Percentiles rank a stretch among this genome's conserved stretches.
Evolutionary conservation across 2,797 vertebrate species (phyloP).

Genomic region (Bradypus variegatus): DNA sequence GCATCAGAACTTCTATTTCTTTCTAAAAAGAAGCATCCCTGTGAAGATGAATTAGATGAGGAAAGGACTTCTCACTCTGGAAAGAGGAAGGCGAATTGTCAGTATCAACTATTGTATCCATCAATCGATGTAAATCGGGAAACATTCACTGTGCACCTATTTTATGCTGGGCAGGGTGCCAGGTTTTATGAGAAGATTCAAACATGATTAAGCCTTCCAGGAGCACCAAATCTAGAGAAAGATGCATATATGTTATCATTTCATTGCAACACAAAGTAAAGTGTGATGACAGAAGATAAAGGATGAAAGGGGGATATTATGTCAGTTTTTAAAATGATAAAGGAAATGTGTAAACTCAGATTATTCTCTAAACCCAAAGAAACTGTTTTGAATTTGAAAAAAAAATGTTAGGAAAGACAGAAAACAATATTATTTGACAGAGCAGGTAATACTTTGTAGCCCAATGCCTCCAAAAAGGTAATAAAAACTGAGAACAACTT

Average conservation of each 20-base stretch:
- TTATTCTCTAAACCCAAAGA: background rate
- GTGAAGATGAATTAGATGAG: background rate
- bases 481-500: background rate
- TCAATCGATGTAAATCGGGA: background rate
- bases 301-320: background rate
- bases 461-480: background rate
- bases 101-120: background rate
- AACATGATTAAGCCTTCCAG: background rate
- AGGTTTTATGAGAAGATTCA: rapidly evolving
- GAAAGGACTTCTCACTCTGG: background rate
- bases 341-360: background rate
- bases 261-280: background rate
- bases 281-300: background rate
- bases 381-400: background rate
- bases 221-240: background rate
- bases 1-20: rapidly evolving
- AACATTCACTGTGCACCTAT: background rate
- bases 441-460: background rate
- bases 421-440: background rate
- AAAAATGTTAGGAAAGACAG: background rate
- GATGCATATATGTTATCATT: rapidly evolving
- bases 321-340: background rate
- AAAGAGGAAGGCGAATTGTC: background rate
- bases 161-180: too few relatives aligned
- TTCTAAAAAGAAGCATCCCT: background rate